Conservation (phyloP, 1,140 invertebrate genomes). For the Scaptomyza graminum region DNA sequence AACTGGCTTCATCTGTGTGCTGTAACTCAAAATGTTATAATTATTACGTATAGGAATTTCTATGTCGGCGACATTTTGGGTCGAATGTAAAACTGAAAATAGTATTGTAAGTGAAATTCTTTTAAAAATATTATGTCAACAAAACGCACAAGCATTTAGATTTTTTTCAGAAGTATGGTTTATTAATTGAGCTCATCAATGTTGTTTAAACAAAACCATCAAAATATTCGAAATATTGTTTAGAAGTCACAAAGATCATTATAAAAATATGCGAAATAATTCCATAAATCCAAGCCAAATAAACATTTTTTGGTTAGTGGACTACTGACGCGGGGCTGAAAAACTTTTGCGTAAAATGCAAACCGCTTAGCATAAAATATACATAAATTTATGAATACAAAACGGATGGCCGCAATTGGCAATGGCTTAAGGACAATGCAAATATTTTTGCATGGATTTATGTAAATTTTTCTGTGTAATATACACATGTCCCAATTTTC, state of each 20-base stretch:
- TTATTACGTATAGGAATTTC: not conserved
- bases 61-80: not conserved
- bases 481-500: constrained; percentile 41
- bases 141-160: no score
- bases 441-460: constrained; percentile 71
- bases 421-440: constrained; percentile 49
- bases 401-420: constrained; percentile 48
- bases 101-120: no score
- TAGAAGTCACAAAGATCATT: not conserved
- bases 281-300: not conserved
- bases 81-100: not conserved
- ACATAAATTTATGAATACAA: constrained; percentile 51
- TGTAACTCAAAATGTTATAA: not conserved
- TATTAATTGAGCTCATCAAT: no score
- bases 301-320: not conserved
- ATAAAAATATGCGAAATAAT: not conserved
- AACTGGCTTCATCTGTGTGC: constrained; percentile 1
- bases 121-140: no score
- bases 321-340: not conserved
- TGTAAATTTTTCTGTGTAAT: constrained; percentile 59
- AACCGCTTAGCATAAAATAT: constrained; percentile 25
- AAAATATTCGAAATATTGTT: no score
- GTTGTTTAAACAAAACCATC: no score
- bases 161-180: no score
- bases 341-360: not conserved